A percentile compares a stretch with the other conserved stretches of the same genome.
phyloP scores from a whole-genome alignment of 92 coral and sea anemone genomes.

The Diadumene lineata region DNA sequence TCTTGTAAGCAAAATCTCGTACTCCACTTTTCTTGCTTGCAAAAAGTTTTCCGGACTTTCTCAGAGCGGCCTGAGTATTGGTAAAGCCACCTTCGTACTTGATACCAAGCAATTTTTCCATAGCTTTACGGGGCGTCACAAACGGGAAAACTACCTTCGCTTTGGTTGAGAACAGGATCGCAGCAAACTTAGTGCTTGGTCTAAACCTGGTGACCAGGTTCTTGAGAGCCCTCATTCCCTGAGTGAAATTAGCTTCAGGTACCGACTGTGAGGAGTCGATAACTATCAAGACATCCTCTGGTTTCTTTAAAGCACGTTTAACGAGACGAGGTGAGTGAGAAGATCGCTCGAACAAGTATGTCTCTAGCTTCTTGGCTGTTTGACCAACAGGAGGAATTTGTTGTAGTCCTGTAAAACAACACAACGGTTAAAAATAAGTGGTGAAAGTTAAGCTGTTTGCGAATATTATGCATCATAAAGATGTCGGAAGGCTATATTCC shows the following conservation, averaged over 20 bases:
- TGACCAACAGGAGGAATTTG: slow-evolving; percentile 34
- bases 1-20: slow-evolving; percentile 49
- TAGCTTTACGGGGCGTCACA: slow-evolving; percentile 42
- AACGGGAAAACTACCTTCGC: slow-evolving; percentile 60
- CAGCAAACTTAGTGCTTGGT: slow-evolving; percentile 63
- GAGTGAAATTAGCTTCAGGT: slow-evolving; percentile 48
- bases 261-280: slow-evolving; percentile 71
- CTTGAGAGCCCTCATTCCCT: slow-evolving; percentile 46
- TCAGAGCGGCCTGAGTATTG: slow-evolving; percentile 71
- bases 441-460: no score
- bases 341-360: slow-evolving; percentile 51
- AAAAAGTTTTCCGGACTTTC: slow-evolving; percentile 36
- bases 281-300: slow-evolving; percentile 58
- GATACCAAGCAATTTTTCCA: slow-evolving; percentile 27
- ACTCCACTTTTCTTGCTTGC: slow-evolving; percentile 40
- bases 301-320: slow-evolving; percentile 38
- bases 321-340: slow-evolving; percentile 27
- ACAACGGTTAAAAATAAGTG: no score
- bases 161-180: slow-evolving; percentile 49
- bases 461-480: no score
- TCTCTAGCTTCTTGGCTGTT: slow-evolving; percentile 42
- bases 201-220: slow-evolving; percentile 46
- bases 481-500: no score
- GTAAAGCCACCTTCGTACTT: slow-evolving; percentile 54
- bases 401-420: slow-evolving; percentile 58